Base-by-base conservation (phyloP, 2,113 vertebrate species). In the Marcusenius ussheri region DNA sequence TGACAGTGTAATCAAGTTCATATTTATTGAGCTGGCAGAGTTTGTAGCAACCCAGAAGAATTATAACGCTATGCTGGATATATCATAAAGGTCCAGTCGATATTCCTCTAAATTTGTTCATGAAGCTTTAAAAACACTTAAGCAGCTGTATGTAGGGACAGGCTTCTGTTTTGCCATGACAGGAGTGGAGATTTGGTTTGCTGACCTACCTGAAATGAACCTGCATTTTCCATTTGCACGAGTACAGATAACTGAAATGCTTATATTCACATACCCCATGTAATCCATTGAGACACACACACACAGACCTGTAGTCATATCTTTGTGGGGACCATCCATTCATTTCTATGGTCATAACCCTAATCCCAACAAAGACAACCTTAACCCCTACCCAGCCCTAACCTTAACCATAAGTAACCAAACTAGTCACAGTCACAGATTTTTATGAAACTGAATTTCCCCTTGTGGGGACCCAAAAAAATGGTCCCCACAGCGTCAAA, bases 1-100 rank as follows among this genome's bases (percentile, higher is more conserved):
- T 95, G 94, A 93, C 95, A 96, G 95, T 96, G 94, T 94, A 96
- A 96, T 96, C 93, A 91, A 92, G 91, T 94, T 93, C 94, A 92
- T 93, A 94, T 94, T 94, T 96, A 94, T 94, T 24, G 91, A 95
- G 95, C 95, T 94, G 92, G 91, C 91, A 91, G 92, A 90, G 94
- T 95, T 94, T 94, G 91, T 90, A 91, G 94, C 93, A 93, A 90
- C 92, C 93, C 91, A 91, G 90, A 95, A 91, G 93, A 94, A 96
- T 95, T 96, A 95, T 92, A 94, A 94, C 93, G 93, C 94, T 95
- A 94, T 93, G 91, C 91, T 92, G 83, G 93, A 92, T 93, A 93
- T 92, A 95, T 94, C 93, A 96, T 93, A 91, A 88, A 94, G 85
- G 88, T 85, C 77, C 87, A 70, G 87, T 93, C 91, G 88, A 94